A percentile compares a stretch with the other conserved stretches of the same genome.
phyloP scores from a whole-genome alignment of 2,888 invertebrate genomes.

The Dynastes maya region DNA sequence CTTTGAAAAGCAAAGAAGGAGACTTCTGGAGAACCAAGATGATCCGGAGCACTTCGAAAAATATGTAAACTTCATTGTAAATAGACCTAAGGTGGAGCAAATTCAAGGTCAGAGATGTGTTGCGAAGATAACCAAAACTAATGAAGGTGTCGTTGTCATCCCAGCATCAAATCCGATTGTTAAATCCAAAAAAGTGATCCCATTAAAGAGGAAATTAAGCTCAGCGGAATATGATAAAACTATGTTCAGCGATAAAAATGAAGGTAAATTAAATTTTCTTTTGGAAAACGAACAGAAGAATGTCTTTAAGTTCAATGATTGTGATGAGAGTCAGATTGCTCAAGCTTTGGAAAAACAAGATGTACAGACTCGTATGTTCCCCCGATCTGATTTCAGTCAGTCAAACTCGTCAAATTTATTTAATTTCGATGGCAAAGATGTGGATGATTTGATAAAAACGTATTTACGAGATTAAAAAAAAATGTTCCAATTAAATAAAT shows the following conservation, averaged over 20 bases:
- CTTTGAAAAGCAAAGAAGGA: conserved; percentile 62
- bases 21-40: conserved; percentile 57
- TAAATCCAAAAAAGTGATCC: conserved; percentile 43
- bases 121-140: conserved; percentile 61
- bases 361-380: background rate
- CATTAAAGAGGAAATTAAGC: conserved; percentile 45
- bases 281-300: conserved; percentile 30
- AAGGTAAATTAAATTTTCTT: background rate
- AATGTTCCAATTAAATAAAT: too few relatives aligned
- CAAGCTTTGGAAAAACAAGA: background rate
- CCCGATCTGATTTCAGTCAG: background rate
- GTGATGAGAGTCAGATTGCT: background rate
- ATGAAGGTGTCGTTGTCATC: conserved; percentile 61
- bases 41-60: conserved; percentile 53
- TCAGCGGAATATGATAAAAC: conserved; percentile 49
- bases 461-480: background rate
- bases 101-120: conserved; percentile 62
- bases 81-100: conserved; percentile 63
- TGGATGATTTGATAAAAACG: background rate
- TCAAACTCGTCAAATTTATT: background rate
- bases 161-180: conserved; percentile 51
- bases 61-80: conserved; percentile 60
- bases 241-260: conserved; percentile 55
- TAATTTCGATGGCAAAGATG: background rate
- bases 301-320: conserved; percentile 9